These are phyloP conservation scores for Microtus oregoni DNA, from an alignment of 2,113 vertebrate genomes.

Conservation along the genomic window DNA sequence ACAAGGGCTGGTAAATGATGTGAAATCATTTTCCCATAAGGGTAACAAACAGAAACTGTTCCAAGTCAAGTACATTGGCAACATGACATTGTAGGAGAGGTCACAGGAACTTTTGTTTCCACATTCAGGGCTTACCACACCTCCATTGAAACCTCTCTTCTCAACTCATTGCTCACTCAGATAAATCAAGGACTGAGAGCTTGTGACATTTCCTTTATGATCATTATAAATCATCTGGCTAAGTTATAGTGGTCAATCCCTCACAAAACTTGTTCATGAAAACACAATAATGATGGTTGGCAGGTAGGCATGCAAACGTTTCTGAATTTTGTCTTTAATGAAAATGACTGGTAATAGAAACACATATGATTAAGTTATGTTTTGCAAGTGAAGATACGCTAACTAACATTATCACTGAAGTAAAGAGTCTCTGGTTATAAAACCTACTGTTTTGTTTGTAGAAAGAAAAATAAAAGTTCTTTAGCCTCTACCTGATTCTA, in stretches of 20 bases:
- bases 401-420: not conserved
- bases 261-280: not conserved
- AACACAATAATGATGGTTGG: slow-evolving; percentile 15
- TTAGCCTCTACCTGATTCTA: slow-evolving; percentile 12
- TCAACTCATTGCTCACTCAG: not conserved
- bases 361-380: not conserved
- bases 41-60: not conserved
- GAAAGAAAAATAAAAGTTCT: slow-evolving; percentile 55
- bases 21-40: not conserved
- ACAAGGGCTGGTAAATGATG: not conserved
- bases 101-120: not conserved
- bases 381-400: not conserved
- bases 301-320: not conserved
- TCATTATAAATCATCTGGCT: not conserved
- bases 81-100: not conserved
- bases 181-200: not conserved
- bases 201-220: not conserved
- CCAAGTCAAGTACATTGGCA: not conserved
- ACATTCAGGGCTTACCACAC: not conserved
- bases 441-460: not conserved
- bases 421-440: not conserved
- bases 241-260: not conserved
- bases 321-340: not conserved
- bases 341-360: not conserved
- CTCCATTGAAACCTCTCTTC: not conserved